Percentiles rank a stretch among this genome's conserved stretches.
phyloP scores from a whole-genome alignment of 2,888 invertebrate species.

The Epirrhoe alternata region DNA sequence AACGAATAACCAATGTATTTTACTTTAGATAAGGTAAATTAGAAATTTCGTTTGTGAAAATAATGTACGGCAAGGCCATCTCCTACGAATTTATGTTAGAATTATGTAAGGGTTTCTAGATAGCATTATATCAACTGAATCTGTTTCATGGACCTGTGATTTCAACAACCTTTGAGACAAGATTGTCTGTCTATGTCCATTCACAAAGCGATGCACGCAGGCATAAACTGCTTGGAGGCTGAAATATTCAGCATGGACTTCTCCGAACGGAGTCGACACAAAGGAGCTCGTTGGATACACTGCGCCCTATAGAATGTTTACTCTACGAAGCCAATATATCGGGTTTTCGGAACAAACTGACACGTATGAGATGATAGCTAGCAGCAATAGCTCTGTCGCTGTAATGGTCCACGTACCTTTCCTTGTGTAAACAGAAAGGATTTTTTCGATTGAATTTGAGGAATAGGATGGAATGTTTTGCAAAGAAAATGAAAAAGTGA shows the following conservation, averaged over 20 bases:
- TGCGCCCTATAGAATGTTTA: slow-evolving; percentile 17
- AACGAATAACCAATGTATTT: too few species aligned
- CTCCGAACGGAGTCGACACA: slow-evolving; percentile 17
- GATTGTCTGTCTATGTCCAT: slow-evolving; percentile 10
- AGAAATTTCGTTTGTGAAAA: background rate
- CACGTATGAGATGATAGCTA: slow-evolving; percentile 45
- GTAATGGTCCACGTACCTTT: slow-evolving; percentile 42
- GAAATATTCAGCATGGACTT: slow-evolving; percentile 17
- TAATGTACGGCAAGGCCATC: background rate
- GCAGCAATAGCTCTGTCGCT: slow-evolving; percentile 43
- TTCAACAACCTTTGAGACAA: slow-evolving; percentile 7
- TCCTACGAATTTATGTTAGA: background rate
- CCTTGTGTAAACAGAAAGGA: slow-evolving; percentile 35
- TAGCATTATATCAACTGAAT: background rate
- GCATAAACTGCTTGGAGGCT: slow-evolving; percentile 20
- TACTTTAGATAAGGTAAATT: background rate
- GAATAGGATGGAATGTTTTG: slow-evolving; percentile 23
- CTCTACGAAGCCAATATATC: slow-evolving; percentile 41
- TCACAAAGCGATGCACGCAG: slow-evolving; percentile 17
- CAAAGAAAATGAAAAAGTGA: slow-evolving; percentile 8
- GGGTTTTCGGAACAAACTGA: slow-evolving; percentile 42
- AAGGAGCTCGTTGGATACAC: slow-evolving; percentile 4
- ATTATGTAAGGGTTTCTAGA: background rate
- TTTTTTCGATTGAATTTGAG: slow-evolving; percentile 39
- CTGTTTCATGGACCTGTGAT: slow-evolving; percentile 7